phyloP scores from a whole-genome alignment of 2,113 vertebrate genomes.

The Perca flavescens region DNA sequence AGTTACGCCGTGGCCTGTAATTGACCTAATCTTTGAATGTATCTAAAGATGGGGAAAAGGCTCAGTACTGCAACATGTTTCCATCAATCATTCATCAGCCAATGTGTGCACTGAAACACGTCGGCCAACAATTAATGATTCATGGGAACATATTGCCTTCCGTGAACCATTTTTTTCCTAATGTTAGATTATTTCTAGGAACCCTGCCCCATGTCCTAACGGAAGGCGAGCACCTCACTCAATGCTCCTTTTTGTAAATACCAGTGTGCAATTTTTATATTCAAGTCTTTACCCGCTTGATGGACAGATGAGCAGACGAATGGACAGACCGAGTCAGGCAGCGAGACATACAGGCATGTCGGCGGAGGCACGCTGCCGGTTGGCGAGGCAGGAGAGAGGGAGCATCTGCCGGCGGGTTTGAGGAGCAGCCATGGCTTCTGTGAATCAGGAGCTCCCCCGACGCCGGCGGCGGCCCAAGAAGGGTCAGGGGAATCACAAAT shows the following conservation, averaged over 20 bases:
- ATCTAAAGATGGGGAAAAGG: slow-evolving; percentile 36
- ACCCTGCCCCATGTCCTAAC: background rate
- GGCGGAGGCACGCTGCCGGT: slow-evolving; percentile 66
- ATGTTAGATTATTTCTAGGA: slow-evolving; percentile 52
- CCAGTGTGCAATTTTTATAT: slow-evolving; percentile 28
- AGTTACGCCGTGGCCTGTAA: background rate
- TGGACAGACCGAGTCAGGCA: slow-evolving; percentile 58
- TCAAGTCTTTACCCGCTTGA: slow-evolving; percentile 38
- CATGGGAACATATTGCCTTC: slow-evolving; percentile 72
- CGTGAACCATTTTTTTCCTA: slow-evolving; percentile 52
- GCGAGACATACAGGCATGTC: slow-evolving; percentile 63
- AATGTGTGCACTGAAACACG: slow-evolving; percentile 65
- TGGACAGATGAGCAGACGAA: slow-evolving; percentile 70
- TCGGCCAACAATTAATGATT: slow-evolving; percentile 71
- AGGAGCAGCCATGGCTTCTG: slow-evolving; percentile 77
- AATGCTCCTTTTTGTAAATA: slow-evolving; percentile 33
- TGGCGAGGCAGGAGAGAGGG: slow-evolving; percentile 69
- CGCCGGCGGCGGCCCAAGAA: slow-evolving; percentile 57
- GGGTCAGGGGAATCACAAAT: slow-evolving; percentile 65
- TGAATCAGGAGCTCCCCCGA: slow-evolving; percentile 69
- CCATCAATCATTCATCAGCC: slow-evolving; percentile 75
- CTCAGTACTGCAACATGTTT: slow-evolving; percentile 65
- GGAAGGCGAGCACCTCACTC: background rate
- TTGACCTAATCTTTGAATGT: slow-evolving; percentile 32
- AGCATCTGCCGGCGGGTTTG: slow-evolving; percentile 81